phyloP scores from a whole-genome alignment of 1,140 invertebrate genomes.

The Doryteuthis pealeii region DNA sequence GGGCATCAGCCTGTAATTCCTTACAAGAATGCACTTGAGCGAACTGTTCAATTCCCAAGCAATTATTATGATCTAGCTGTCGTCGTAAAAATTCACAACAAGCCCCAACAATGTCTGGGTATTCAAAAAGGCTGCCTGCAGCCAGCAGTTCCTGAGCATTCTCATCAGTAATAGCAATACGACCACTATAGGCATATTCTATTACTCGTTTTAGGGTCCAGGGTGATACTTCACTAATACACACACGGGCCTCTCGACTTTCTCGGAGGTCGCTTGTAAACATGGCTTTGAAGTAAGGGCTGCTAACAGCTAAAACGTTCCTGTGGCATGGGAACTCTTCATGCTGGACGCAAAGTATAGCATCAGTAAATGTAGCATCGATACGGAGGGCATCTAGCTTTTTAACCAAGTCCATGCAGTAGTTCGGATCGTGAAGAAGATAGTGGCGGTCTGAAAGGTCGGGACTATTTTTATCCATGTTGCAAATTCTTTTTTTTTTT shows the following conservation, averaged over 20 bases:
- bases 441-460: constrained; percentile 17
- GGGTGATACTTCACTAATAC: constrained; percentile 59
- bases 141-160: constrained; percentile 61
- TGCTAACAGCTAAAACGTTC: constrained; percentile 59
- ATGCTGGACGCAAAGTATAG: constrained; percentile 53
- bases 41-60: constrained; percentile 59
- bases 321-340: constrained; percentile 60
- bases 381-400: constrained; percentile 48
- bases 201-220: constrained; percentile 59
- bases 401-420: constrained; percentile 46
- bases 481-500: too few species aligned
- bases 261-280: constrained; percentile 61
- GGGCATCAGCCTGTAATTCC: constrained; percentile 50
- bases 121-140: constrained; percentile 60
- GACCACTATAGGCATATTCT: constrained; percentile 59
- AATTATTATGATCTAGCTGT: constrained; percentile 60
- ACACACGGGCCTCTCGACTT: constrained; percentile 51
- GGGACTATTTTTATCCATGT: background rate
- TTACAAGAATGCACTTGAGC: constrained; percentile 57
- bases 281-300: constrained; percentile 63
- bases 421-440: constrained; percentile 40
- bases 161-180: constrained; percentile 56
- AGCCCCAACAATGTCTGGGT: constrained; percentile 57
- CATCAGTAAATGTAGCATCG: constrained; percentile 52
- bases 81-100: constrained; percentile 56